Evolutionary conservation across 64 coral and sea anemone genomes (phyloP).

Genomic region (Acropora yongei): DNA sequence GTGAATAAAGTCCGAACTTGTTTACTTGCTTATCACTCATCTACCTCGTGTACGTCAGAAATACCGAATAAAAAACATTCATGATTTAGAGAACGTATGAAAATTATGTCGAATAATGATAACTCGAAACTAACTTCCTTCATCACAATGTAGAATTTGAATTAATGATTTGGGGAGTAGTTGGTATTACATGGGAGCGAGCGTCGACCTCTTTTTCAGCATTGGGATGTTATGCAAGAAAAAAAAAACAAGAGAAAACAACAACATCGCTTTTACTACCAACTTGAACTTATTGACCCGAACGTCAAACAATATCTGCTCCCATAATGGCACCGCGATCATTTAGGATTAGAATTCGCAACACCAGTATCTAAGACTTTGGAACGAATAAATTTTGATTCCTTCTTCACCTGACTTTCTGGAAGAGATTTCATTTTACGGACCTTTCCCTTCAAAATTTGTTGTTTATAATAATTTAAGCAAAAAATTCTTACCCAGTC

Average conservation of each 20-base stretch:
- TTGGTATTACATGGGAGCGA: no score
- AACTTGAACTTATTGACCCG: not conserved
- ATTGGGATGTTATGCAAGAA: not conserved
- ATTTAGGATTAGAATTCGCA: not conserved
- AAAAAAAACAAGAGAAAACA: no score
- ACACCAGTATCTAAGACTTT: not conserved
- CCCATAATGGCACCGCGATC: not conserved
- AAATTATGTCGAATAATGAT: no score
- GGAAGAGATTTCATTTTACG: not conserved
- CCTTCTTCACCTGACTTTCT: not conserved
- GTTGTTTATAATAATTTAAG: not conserved
- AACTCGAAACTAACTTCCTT: no score
- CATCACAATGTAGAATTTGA: no score
- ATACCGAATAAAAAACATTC: no score
- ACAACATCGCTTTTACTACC: not conserved
- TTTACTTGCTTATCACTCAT: no score
- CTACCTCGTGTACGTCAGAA: no score
- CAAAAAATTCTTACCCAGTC: constrained; percentile 68
- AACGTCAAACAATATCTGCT: not conserved
- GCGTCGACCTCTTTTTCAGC: no score
- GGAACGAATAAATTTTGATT: not conserved
- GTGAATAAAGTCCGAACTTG: no score
- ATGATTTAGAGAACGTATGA: no score
- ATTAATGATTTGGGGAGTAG: no score
- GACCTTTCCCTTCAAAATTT: not conserved